Base-by-base conservation (phyloP, 1,140 invertebrate species). In the Drosophila mojavensis region DNA sequence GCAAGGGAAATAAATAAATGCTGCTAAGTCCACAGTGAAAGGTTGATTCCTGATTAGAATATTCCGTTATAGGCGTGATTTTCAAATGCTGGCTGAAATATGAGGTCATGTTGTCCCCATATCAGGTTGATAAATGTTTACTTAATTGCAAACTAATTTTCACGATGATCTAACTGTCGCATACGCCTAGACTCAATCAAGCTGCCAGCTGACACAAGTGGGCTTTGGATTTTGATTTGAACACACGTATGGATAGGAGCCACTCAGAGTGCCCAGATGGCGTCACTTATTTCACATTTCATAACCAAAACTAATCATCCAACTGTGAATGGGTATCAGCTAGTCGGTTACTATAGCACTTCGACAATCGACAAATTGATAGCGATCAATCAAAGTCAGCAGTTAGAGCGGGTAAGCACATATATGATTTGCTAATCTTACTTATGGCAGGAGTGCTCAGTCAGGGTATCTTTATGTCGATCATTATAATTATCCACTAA, bases 71-170 rank as follows among this genome's bases (percentile, higher is more conserved):
- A 50, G 26, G 20, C 20, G 17, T 68, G 17, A 20, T 47, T 69
- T 28, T 9, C 5, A 47, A 26, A n/a, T n/a, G 26, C 36, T 53
- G 47, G 20, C 30, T 17, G 7, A 28, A 43, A 11, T 2, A 69
- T 74, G 65, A 74, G 51, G 43, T 74, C 65, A 74, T 62, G 11
- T 6, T 33, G 24, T 28, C 2, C 36, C 33, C 20, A 36, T 26
- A 55, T 28, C 41, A 50, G 63, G 50, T 41, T 36, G 20, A 41
- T 39, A 17, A 65, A 67, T 55, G 60, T 15, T 15, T 24, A 47
- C 47, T 43, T 68, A 68, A 73, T 73, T 73, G 30, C 33, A 55
- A 61, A 61, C 9, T 61, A 60, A 73, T 72, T 66, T 59, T 53
- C 45, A 39, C 30, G 63, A 53, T 72, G 63, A 53, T 53, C 48